Evolutionary conservation across 2,888 invertebrate species (phyloP), one percentile per base, ranked within the genome.

Genomic region (Sicus ferrugineus): DNA sequence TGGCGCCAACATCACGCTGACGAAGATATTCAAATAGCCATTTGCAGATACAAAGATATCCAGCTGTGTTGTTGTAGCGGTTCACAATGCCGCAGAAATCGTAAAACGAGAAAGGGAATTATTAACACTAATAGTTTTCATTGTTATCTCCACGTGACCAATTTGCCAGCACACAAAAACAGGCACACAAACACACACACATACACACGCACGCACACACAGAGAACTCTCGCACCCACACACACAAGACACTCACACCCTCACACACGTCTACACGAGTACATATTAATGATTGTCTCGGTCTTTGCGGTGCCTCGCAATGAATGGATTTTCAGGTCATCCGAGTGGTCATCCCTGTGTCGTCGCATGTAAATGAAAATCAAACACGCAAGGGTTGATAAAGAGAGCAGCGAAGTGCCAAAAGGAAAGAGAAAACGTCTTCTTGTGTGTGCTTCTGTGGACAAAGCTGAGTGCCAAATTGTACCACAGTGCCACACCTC

Each of bases 361-460:
- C 72, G 75, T 76, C 76, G 76, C 80, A 79, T 82, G 79, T 80
- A 84, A 84, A 84, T 84, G 81, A 81, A 83, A 84, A 82, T 84
- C 81, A 82, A 81, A 84, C 85, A 84, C 84, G 85, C 84, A 83
- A 84, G 69, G 69, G 70, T 69, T 72, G 68, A 66, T 70, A 52
- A 34, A 59, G 38, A 70, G 61, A 67, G 61, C 46, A 19, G 28
- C 52, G 30, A 68, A 38, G n/a, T 48, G 14, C 16, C 11, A 19
- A n/a, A 34, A 61, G 38, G 19, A 21, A 7, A n/a, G 34, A 38
- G 19, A 42, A n/a, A n/a, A n/a, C n/a, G n/a, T n/a, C n/a, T n/a
- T n/a, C n/a, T n/a, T 62, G 26, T 59, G 59, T 59, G 30, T 62
- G 46, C 26, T 26, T 26, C 23, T 38, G 61, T 16, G 16, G 19